Evolutionary conservation across 2,797 vertebrate species (phyloP).

Genomic region (Pterois miles): DNA sequence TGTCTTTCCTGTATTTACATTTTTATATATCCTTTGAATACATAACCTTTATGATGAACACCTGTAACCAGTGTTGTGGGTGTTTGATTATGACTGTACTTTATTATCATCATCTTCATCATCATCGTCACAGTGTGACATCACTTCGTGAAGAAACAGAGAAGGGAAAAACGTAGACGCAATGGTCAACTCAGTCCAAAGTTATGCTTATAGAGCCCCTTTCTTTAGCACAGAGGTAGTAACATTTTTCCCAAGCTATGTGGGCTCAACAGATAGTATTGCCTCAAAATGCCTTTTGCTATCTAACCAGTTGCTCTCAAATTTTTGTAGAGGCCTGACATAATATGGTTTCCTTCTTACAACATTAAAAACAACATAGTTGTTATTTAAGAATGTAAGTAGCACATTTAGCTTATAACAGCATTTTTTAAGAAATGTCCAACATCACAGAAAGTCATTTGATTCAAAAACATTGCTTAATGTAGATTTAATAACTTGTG

Average conservation of each 20-base stretch:
- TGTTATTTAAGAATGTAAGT: neutral
- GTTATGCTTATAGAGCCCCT: neutral
- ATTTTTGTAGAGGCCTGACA: neutral
- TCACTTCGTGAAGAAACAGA: conserved; percentile 84
- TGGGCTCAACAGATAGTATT: neutral
- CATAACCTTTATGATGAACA: neutral
- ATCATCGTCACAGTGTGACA: conserved; percentile 89
- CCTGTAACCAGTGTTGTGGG: neutral
- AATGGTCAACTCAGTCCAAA: neutral
- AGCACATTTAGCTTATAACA: neutral
- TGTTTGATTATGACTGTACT: neutral
- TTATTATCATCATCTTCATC: conserved; percentile 78
- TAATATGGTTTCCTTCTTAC: neutral
- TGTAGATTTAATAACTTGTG: neutral
- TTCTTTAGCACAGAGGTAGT: neutral
- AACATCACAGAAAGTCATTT: neutral
- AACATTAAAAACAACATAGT: neutral
- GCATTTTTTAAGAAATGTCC: neutral
- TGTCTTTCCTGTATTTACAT: neutral
- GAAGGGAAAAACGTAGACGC: neutral
- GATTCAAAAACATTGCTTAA: neutral
- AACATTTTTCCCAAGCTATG: neutral
- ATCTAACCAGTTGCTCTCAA: neutral
- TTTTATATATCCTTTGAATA: neutral
- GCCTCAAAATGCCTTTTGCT: neutral